Evolutionary conservation across 1,140 invertebrate species (phyloP).

Genomic region (Drosophila lini): DNA sequence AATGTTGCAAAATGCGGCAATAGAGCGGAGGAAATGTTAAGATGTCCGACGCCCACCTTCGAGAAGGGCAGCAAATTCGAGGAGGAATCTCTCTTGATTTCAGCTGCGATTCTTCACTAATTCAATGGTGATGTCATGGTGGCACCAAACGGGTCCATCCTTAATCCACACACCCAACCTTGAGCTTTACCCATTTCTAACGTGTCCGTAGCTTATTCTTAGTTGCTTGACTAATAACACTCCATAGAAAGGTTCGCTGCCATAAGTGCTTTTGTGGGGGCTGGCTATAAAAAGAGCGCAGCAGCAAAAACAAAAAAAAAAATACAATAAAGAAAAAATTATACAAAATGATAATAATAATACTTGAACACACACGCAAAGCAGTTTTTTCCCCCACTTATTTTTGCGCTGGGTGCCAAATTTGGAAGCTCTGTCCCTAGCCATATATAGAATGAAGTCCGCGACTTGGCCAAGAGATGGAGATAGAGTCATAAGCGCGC

Average conservation of each 20-base stretch:
- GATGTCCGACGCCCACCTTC: slow-evolving; percentile 18
- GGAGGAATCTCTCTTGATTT: slow-evolving; percentile 10
- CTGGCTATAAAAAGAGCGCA: slow-evolving; percentile 45
- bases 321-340: slow-evolving; percentile 31
- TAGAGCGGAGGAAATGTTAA: slow-evolving; percentile 21
- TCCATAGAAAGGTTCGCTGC: slow-evolving; percentile 31
- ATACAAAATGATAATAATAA: slow-evolving; percentile 62
- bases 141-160: slow-evolving; percentile 32
- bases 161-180: slow-evolving; percentile 34
- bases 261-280: slow-evolving; percentile 44
- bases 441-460: slow-evolving; percentile 56
- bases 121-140: slow-evolving; percentile 25
- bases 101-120: background rate
- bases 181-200: slow-evolving; percentile 44
- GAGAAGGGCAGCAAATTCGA: slow-evolving; percentile 43
- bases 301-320: slow-evolving; percentile 9
- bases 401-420: slow-evolving; percentile 56
- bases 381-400: slow-evolving; percentile 39
- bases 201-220: slow-evolving; percentile 27
- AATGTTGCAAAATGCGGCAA: slow-evolving; percentile 63
- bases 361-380: slow-evolving; percentile 59
- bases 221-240: slow-evolving; percentile 42
- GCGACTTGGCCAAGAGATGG: slow-evolving; percentile 50
- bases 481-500: slow-evolving; percentile 64
- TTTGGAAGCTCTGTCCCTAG: slow-evolving; percentile 58